These are phyloP conservation scores for Hemiprocne comata DNA, from an alignment of 2,113 vertebrate species.

Conservation along the genomic window DNA sequence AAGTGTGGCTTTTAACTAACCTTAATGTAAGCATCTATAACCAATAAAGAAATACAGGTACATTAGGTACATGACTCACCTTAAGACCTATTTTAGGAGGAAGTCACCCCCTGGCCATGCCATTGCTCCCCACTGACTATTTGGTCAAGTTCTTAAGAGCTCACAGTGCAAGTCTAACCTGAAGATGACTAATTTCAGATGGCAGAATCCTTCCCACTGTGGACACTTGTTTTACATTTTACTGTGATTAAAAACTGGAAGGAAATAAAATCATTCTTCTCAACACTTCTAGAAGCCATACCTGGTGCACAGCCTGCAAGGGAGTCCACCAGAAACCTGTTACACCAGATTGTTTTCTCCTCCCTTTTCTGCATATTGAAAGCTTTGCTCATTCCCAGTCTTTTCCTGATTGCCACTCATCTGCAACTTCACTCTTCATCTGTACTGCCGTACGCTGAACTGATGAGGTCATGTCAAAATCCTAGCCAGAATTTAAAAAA, in stretches of 20 bases:
- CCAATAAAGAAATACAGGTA: neutral
- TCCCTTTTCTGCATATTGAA: neutral
- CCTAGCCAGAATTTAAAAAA: neutral
- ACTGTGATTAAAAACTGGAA: neutral
- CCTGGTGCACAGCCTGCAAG: neutral
- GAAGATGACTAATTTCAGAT: neutral
- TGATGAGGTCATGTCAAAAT: constrained; percentile 21
- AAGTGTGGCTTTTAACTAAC: neutral
- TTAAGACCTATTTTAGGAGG: neutral
- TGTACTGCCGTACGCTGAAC: constrained; percentile 21
- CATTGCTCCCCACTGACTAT: neutral
- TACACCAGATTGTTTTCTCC: constrained; percentile 11
- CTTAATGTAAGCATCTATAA: neutral
- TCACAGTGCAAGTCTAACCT: neutral
- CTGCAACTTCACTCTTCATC: constrained; percentile 27
- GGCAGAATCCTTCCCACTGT: neutral
- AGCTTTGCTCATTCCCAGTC: constrained; percentile 47
- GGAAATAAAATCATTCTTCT: neutral
- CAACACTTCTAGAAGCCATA: neutral
- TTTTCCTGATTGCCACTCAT: neutral
- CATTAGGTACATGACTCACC: neutral
- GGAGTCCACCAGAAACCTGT: neutral
- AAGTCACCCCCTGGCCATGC: neutral
- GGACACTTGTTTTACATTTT: neutral
- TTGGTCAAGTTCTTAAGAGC: neutral